Conservation (phyloP, 2,113 vertebrate genomes). For the Atrichornis clamosus region DNA sequence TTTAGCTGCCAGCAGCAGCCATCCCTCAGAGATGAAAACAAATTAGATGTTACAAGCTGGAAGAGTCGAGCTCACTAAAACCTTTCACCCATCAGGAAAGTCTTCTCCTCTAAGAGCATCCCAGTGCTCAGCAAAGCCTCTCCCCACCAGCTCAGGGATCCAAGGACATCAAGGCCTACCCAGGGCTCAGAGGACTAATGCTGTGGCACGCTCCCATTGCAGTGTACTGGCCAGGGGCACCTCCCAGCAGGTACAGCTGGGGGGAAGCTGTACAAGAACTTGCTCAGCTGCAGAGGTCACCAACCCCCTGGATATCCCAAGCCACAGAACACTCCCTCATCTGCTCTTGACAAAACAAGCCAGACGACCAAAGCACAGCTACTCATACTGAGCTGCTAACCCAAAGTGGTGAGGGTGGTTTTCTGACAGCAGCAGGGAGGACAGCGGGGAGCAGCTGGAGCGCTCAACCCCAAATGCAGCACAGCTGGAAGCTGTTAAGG, state of each 20-base stretch:
- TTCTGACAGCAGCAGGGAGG: not conserved
- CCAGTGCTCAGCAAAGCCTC: not conserved
- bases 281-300: not conserved
- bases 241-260: too few species aligned
- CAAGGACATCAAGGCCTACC: not conserved
- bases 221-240: rapidly evolving
- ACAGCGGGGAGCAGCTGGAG: not conserved
- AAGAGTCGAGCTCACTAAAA: not conserved
- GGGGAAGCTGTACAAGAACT: not conserved
- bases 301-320: not conserved
- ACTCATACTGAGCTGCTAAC: not conserved
- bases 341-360: not conserved
- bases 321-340: too few species aligned
- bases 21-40: not conserved
- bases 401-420: not conserved
- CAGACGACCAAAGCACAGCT: not conserved
- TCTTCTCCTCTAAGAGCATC: not conserved
- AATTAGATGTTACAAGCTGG: not conserved
- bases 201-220: rapidly evolving
- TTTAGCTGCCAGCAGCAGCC: not conserved
- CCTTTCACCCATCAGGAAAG: not conserved
- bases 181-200: rapidly evolving
- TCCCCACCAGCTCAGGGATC: not conserved
- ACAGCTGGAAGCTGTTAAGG: not conserved
- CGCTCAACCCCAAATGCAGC: not conserved